These are phyloP conservation scores for Solea senegalensis DNA, from an alignment of 2,113 vertebrate species.

Conservation along the genomic window DNA sequence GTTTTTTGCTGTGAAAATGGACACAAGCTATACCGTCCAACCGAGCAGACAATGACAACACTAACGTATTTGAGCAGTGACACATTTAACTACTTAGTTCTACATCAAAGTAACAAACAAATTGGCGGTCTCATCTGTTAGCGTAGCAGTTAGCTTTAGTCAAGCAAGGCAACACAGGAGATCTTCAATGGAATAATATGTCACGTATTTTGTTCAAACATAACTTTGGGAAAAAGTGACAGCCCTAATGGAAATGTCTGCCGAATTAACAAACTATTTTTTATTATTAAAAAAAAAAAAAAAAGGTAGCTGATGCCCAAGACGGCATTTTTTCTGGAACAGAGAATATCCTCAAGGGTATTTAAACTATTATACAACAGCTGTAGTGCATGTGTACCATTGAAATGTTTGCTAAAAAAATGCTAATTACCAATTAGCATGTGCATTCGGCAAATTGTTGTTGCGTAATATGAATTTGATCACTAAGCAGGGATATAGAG, in stretches of 20 bases:
- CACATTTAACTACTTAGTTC: too few relatives aligned
- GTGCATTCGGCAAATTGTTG: slow-evolving; percentile 40
- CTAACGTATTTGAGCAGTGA: too few relatives aligned
- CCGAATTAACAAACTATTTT: slow-evolving; percentile 46
- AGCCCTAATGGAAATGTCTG: slow-evolving; percentile 39
- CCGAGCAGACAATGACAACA: too few relatives aligned
- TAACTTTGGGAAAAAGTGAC: too few relatives aligned
- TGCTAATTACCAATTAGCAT: slow-evolving; percentile 27
- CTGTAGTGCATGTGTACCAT: slow-evolving; percentile 48
- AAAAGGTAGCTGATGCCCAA: slow-evolving; percentile 38
- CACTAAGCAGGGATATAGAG: slow-evolving; percentile 42
- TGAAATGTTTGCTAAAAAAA: slow-evolving; percentile 45
- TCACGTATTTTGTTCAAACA: too few relatives aligned
- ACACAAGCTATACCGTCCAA: too few relatives aligned
- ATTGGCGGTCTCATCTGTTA: too few relatives aligned
- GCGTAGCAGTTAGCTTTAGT: too few relatives aligned
- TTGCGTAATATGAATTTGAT: slow-evolving; percentile 40
- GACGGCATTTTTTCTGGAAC: slow-evolving; percentile 43
- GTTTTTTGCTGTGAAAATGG: too few relatives aligned
- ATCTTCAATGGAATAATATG: too few relatives aligned
- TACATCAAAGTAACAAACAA: too few relatives aligned
- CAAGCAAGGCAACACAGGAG: too few relatives aligned
- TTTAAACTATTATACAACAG: slow-evolving; percentile 41
- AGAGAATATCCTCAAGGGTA: slow-evolving; percentile 44
- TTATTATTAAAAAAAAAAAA: slow-evolving; percentile 20